Evolutionary conservation across 2,797 vertebrate species (phyloP), one percentile per base, ranked within the genome.

Genomic region (Molossus alvarezi): DNA sequence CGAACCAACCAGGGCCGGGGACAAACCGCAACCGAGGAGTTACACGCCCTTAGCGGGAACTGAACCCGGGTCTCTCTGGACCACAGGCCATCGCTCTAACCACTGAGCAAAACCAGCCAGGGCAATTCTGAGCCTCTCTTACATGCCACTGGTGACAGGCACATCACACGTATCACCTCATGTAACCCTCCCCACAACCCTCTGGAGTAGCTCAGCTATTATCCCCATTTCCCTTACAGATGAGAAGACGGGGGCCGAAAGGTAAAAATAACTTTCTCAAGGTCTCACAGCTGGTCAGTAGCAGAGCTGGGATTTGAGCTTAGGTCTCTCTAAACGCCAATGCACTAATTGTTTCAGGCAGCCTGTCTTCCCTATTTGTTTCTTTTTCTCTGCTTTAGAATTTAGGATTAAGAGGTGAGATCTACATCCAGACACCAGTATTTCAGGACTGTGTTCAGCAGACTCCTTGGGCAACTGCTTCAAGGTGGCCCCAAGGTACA

Each of bases 361-460:
- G 62, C 14, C 58, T 60, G 18, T 79, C 60, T 75, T 75, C 53
- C 67, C 25, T 9, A 53, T 71, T 65, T 62, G 1, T 45, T 84
- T 65, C 21, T 10, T 90, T 90, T 41, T 58, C 80, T 93, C 15
- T 20, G 55, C 20, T 65, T 91, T 71, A 94, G 86, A 94, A 91
- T 53, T 73, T 64, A 79, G 23, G 12, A 21, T 48, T 60, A 62
- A 88, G 58, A 69, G 25, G 41, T 45, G 14, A 88, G 5, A 60
- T 73, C 45, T 60, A 13, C 65, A 82, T 48, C 18, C 45, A 65
- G 57, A 88, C 25, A 71, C 67, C 0, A 58, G 27, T 45, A 64
- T 84, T 94, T 69, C 69, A 65, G 64, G 23, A n/a, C 8, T 48
- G 0, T 33, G 21, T 60, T 64, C 84, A 33, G 48, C 65, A 69